A percentile compares a stretch with the other conserved stretches of the same genome.
phyloP scores from a whole-genome alignment of 2,888 invertebrate species.

The Dorcus hopei region DNA sequence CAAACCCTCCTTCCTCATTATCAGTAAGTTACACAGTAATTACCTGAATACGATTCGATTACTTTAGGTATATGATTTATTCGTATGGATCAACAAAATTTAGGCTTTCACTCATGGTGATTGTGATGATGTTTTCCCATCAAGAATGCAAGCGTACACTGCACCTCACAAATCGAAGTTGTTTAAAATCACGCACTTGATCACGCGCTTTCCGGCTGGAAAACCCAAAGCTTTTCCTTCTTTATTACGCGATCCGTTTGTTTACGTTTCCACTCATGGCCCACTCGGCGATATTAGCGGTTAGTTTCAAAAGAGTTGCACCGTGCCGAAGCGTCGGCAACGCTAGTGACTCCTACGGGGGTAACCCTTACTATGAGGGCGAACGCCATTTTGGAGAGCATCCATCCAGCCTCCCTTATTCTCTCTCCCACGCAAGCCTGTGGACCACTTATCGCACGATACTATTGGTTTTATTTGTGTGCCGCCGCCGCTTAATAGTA shows the following conservation, averaged over 20 bases:
- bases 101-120: not conserved
- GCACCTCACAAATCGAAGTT: no score
- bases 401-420: slow-evolving; percentile 34
- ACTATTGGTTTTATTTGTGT: no score
- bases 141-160: no score
- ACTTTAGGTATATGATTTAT: no score
- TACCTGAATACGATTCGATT: no score
- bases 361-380: slow-evolving; percentile 21
- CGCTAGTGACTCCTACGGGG: not conserved
- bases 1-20: slow-evolving; percentile 5
- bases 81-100: no score
- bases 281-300: slow-evolving; percentile 21
- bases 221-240: no score
- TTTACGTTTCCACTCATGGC: slow-evolving; percentile 22
- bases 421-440: slow-evolving; percentile 23
- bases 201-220: no score
- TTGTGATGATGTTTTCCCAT: not conserved
- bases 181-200: no score
- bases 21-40: slow-evolving; percentile 7
- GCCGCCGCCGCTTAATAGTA: no score
- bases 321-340: slow-evolving; percentile 14
- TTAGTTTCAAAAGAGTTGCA: slow-evolving; percentile 23
- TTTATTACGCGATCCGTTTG: slow-evolving; percentile 6
- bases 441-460: slow-evolving; percentile 21
- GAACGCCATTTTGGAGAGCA: slow-evolving; percentile 38